Evolutionary conservation across 2,888 invertebrate species (phyloP).

Genomic region (Acanthosepion lycidas): DNA sequence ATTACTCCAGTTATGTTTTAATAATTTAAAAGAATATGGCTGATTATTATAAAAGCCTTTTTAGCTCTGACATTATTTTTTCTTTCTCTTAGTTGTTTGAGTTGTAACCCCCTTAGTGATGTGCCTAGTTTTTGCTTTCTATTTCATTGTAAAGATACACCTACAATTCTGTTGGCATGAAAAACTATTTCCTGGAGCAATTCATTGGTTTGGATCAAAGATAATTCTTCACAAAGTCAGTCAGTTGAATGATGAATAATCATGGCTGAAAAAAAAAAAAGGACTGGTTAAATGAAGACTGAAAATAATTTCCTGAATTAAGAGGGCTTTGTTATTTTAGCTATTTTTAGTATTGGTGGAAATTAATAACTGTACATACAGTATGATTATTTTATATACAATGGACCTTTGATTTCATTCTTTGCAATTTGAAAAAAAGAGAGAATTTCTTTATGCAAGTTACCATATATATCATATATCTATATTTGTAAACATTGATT

Average conservation of each 20-base stretch:
- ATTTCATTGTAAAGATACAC: background rate
- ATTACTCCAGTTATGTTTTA: too few relatives aligned
- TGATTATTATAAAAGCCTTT: too few relatives aligned
- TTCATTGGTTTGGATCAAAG: background rate
- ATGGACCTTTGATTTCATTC: background rate
- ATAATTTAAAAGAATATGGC: too few relatives aligned
- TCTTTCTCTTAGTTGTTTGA: background rate
- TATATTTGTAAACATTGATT: too few relatives aligned
- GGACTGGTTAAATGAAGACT: background rate
- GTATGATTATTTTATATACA: background rate
- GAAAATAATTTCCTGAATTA: constrained; percentile 15
- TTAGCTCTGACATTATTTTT: background rate
- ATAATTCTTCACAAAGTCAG: background rate
- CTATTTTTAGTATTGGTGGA: background rate
- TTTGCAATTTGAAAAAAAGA: background rate
- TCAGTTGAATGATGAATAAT: background rate
- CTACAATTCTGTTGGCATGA: background rate
- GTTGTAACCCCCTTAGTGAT: background rate
- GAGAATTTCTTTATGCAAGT: background rate
- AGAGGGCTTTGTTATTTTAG: background rate
- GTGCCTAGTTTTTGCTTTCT: background rate
- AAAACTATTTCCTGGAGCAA: background rate
- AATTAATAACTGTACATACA: background rate
- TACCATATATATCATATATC: background rate
- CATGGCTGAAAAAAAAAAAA: background rate